A percentile compares a stretch with the other conserved stretches of the same genome.
Conservation (phyloP, 2,113 vertebrate species). For the Channa maculata region DNA sequence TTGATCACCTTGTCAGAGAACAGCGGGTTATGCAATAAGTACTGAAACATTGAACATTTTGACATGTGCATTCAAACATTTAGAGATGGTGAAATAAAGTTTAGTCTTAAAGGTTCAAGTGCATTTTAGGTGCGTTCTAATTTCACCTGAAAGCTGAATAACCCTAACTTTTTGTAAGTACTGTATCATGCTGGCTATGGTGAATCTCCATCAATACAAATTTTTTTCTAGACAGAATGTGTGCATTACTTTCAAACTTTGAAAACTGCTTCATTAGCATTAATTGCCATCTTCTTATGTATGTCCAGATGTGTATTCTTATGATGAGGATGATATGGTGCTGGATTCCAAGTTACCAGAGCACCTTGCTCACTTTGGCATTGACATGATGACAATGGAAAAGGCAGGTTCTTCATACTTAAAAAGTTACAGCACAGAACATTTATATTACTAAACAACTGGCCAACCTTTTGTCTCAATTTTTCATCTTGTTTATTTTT, state of each 20-base stretch:
- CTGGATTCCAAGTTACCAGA: slow-evolving; percentile 95
- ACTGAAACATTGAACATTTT: too few species aligned
- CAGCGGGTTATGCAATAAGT: too few species aligned
- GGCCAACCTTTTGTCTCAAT: neutral
- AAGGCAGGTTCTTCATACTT: slow-evolving; percentile 82
- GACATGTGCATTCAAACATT: too few species aligned
- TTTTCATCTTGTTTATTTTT: neutral
- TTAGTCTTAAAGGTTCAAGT: too few species aligned
- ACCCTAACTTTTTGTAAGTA: too few species aligned
- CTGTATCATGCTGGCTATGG: too few species aligned
- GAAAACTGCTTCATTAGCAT: too few species aligned
- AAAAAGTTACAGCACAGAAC: neutral
- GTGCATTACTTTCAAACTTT: neutral
- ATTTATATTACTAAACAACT: neutral
- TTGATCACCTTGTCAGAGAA: too few species aligned
- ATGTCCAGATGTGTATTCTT: slow-evolving; percentile 93
- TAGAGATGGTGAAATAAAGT: too few species aligned
- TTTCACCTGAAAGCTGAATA: too few species aligned
- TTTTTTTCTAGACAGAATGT: neutral
- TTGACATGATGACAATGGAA: slow-evolving; percentile 99
- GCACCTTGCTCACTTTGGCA: slow-evolving; percentile 95
- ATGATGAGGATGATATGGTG: slow-evolving; percentile 98
- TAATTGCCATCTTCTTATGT: neutral
- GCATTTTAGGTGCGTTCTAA: too few species aligned
- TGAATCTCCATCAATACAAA: neutral